Evolutionary conservation across 2,797 vertebrate species (phyloP), one percentile per base, ranked within the genome.

Genomic region (Cryptoprocta ferox): DNA sequence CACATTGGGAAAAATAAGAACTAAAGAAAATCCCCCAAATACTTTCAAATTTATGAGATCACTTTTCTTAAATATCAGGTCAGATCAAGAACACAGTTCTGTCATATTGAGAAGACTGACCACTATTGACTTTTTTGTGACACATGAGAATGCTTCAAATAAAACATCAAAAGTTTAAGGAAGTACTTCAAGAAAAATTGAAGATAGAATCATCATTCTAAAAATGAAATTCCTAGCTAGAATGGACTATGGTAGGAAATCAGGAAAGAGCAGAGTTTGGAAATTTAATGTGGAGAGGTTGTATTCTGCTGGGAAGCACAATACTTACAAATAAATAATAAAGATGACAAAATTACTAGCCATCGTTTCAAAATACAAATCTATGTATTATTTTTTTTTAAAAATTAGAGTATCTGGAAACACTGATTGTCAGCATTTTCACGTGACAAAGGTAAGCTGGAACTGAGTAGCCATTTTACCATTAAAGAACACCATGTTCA

Each of bases 41-140:
- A 65, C 1, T 50, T 94, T 5, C 0, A 68, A 70, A 83, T 79
- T 92, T 79, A 76, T 73, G 45, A 53, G 0, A 26, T 63, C 13
- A 32, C 14, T 14, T 48, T 94, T 90, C 37, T 91, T 85, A 94
- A 71, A 71, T 78, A 78, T 63, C 37, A 66, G 24, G 18, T n/a
- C n/a, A 82, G 39, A 80, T 81, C 61, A 95, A 94, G 28, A 82
- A 68, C 28, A 63, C 14, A 61, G 11, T 75, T 83, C 65, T 79
- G 45, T 87, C 56, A 89, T 45, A 81, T 37, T 68, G 53, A 78
- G 28, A 5, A 71, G 2, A 84, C 18, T 84, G 53, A 73, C 18
- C 2, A 4, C 26, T 50, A 9, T 18, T 42, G 28, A 70, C 11
- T 26, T 59, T 71, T 68, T 45, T 48, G 79, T 15, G 48, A 16